Evolutionary conservation across 2,888 invertebrate species (phyloP).

Genomic region (Pocota personata): DNA sequence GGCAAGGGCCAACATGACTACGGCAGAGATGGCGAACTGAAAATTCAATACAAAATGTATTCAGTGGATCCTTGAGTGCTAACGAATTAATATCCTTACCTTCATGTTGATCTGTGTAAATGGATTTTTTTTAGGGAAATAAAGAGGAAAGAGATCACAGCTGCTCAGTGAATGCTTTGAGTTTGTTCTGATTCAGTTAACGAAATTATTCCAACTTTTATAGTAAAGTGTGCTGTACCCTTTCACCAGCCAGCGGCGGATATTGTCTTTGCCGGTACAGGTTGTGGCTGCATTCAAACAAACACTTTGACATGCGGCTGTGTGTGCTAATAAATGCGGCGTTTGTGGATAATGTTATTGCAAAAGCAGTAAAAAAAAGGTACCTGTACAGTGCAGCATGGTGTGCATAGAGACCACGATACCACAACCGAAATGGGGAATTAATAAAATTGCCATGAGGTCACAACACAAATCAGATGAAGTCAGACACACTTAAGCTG

Average conservation of each 20-base stretch:
- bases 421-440: slow-evolving; percentile 33
- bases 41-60: slow-evolving; percentile 47
- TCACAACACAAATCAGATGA: slow-evolving; percentile 57
- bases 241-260: slow-evolving; percentile 56
- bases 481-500: slow-evolving; percentile 29
- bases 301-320: slow-evolving; percentile 47
- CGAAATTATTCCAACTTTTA: slow-evolving; percentile 64
- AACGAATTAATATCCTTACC: slow-evolving; percentile 54
- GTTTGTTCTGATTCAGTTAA: slow-evolving; percentile 60
- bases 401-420: background rate
- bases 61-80: background rate
- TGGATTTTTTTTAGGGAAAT: slow-evolving; percentile 71
- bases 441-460: slow-evolving; percentile 63
- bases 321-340: slow-evolving; percentile 1
- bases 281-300: slow-evolving; percentile 36
- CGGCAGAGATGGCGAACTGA: slow-evolving; percentile 79
- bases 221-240: slow-evolving; percentile 65
- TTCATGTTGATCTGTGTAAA: slow-evolving; percentile 68
- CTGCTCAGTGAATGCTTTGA: slow-evolving; percentile 67
- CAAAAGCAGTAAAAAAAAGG: slow-evolving; percentile 24
- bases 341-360: slow-evolving; percentile 30
- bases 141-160: slow-evolving; percentile 77
- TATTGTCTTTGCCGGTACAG: slow-evolving; percentile 53
- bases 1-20: slow-evolving; percentile 82
- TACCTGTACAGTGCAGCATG: background rate